Percentiles rank a stretch among this genome's conserved stretches.
Evolutionary conservation across 2,113 vertebrate species (phyloP).

Genomic region (Rhea pennata): DNA sequence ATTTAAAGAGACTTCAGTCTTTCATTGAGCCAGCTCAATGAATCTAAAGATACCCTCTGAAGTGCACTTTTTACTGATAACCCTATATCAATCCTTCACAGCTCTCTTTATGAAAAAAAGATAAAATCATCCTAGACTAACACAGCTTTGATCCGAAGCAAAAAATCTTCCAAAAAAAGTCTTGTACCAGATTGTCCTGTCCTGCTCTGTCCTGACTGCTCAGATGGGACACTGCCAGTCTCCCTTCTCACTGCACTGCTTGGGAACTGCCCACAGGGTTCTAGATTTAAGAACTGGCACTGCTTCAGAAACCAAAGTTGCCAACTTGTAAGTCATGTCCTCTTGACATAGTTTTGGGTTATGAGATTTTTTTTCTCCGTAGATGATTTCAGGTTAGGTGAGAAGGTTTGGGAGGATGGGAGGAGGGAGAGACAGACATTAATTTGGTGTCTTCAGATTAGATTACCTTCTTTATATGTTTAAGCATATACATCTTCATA

Average conservation of each 20-base stretch:
- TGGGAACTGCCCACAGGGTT: neutral
- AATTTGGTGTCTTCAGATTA: neutral
- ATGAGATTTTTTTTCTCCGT: neutral
- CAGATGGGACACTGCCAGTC: neutral
- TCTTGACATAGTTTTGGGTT: neutral
- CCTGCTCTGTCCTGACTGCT: neutral
- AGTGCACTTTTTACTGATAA: neutral
- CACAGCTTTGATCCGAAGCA: neutral
- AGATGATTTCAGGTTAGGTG: neutral
- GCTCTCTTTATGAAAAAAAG: neutral
- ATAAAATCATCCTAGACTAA: neutral
- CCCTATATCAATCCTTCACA: neutral
- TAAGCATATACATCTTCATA: neutral
- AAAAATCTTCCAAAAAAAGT: neutral
- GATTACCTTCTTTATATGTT: neutral
- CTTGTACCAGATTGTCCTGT: neutral
- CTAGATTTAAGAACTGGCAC: neutral
- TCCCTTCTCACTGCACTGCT: neutral
- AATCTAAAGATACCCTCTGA: neutral
- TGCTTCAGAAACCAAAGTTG: neutral
- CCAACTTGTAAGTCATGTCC: neutral
- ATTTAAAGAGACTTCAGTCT: neutral
- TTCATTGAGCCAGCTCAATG: accelerated
- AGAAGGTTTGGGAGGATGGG: neutral
- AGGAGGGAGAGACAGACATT: neutral